Evolutionary conservation across 2,113 vertebrate species (phyloP).

Genomic region (Forbesichthys papilliferus): DNA sequence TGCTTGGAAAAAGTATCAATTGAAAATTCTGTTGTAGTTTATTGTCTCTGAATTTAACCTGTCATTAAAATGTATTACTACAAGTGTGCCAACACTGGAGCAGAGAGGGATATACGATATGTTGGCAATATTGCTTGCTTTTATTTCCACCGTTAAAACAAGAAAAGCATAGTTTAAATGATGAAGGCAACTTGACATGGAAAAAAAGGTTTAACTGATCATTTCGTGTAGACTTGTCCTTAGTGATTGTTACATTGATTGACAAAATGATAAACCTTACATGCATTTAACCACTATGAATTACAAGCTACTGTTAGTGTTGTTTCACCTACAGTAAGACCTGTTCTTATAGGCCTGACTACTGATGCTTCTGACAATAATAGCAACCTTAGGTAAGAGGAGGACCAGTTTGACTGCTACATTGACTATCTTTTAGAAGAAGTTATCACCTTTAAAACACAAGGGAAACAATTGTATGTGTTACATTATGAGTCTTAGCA

Average conservation of each 20-base stretch:
- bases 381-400: too few relatives aligned
- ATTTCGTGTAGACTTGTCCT: slow-evolving; percentile 12
- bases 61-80: slow-evolving; percentile 43
- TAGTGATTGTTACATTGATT: slow-evolving; percentile 17
- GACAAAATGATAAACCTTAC: slow-evolving; percentile 1
- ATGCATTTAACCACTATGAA: background rate
- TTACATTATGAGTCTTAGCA: too few relatives aligned
- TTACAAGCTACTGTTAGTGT: background rate
- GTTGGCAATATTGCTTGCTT: slow-evolving; percentile 29
- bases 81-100: slow-evolving; percentile 13
- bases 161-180: slow-evolving; percentile 22
- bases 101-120: slow-evolving; percentile 21
- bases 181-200: slow-evolving; percentile 5
- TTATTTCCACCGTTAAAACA: slow-evolving; percentile 33
- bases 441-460: too few relatives aligned
- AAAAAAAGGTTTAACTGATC: slow-evolving; percentile 33
- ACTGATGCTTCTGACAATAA: background rate
- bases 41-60: slow-evolving; percentile 44
- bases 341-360: background rate
- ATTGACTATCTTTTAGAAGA: too few relatives aligned
- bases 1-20: slow-evolving; percentile 11
- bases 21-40: slow-evolving; percentile 33
- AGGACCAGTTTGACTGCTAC: too few relatives aligned
- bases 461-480: too few relatives aligned
- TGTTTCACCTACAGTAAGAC: background rate